Evolutionary conservation across 2,797 vertebrate species (phyloP).

Genomic region (Luscinia megarhynchos): DNA sequence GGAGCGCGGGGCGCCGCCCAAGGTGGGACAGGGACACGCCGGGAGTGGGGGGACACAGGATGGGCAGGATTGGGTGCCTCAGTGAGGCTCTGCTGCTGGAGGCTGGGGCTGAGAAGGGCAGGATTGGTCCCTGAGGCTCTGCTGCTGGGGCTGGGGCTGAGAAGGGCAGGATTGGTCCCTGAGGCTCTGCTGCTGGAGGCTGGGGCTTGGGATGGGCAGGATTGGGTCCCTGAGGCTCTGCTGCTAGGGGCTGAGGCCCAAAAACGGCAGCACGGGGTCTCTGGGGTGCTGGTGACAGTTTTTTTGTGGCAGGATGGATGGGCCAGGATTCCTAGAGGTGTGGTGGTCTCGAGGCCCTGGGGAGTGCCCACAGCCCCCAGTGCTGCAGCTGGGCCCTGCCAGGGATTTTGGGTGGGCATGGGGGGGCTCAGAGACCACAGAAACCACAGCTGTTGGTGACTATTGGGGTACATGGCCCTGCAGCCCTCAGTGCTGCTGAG

Average conservation of each 20-base stretch:
- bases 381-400: not conserved
- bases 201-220: not conserved
- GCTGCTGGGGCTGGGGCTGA: not conserved
- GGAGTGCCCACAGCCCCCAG: not conserved
- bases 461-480: rapidly evolving
- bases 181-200: not conserved
- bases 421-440: not conserved
- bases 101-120: not conserved
- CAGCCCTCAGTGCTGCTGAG: not conserved
- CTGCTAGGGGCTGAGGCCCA: not conserved
- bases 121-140: not conserved
- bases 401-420: rapidly evolving
- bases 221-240: not conserved
- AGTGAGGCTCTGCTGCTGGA: not conserved
- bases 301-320: not conserved
- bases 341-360: too few species aligned
- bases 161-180: not conserved
- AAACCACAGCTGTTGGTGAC: not conserved
- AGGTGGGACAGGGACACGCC: slow-evolving; percentile 76
- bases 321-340: not conserved
- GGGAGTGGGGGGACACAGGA: not conserved
- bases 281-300: not conserved
- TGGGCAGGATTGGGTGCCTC: not conserved
- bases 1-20: slow-evolving; percentile 85
- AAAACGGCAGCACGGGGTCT: rapidly evolving